A percentile compares a stretch with the other conserved stretches of the same genome.
These are phyloP conservation scores for Pipra filicauda DNA, from an alignment of 2,113 vertebrate species.

Conservation along the genomic window DNA sequence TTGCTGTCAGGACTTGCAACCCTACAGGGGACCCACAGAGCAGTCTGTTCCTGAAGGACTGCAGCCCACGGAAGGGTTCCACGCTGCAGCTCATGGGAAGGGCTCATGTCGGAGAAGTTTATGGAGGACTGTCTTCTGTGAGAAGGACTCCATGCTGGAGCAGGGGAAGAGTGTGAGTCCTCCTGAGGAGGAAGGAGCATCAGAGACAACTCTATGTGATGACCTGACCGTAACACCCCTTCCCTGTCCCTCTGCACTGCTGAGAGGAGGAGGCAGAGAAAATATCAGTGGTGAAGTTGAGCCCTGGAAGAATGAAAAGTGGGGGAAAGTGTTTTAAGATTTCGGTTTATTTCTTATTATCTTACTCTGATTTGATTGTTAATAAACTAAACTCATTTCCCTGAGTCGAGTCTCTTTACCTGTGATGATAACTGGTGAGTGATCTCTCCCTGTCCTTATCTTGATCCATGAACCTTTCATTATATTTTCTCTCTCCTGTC, in stretches of 20 bases:
- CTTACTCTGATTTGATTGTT: neutral
- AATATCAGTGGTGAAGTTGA: neutral
- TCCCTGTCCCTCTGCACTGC: accelerated
- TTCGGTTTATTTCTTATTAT: neutral
- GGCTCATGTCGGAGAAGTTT: neutral
- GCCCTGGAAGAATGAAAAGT: neutral
- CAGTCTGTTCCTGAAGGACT: neutral
- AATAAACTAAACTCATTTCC: neutral
- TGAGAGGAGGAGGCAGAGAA: neutral
- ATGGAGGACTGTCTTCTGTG: neutral
- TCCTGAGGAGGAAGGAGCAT: neutral
- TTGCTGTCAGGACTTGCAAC: neutral
- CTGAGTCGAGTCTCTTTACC: neutral
- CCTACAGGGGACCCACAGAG: accelerated
- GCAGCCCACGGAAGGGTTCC: neutral
- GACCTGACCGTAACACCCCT: neutral
- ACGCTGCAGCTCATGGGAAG: neutral
- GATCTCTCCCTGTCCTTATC: neutral
- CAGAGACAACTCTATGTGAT: neutral
- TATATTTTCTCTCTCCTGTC: neutral
- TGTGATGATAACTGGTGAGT: neutral
- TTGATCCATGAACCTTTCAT: accelerated
- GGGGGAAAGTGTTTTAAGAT: neutral
- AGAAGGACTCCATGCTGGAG: neutral
- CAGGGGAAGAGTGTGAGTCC: neutral